phyloP scores from a whole-genome alignment of 2,797 vertebrate genomes.

The Trachurus trachurus region DNA sequence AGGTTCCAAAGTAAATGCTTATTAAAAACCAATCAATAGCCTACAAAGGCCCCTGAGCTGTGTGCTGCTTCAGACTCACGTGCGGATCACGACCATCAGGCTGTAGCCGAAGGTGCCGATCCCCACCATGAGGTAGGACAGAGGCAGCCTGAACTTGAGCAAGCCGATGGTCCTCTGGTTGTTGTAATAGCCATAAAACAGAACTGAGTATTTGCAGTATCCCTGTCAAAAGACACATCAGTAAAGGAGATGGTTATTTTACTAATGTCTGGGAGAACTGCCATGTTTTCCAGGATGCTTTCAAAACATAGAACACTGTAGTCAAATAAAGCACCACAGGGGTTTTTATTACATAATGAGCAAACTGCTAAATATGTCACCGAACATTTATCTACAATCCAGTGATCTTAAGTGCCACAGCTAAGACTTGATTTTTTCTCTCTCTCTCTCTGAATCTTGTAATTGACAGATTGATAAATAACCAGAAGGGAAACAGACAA shows the following conservation, averaged over 20 bases:
- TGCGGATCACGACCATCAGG: constrained; percentile 97
- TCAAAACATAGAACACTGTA: not conserved
- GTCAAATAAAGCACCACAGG: not conserved
- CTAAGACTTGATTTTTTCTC: not conserved
- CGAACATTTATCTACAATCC: not conserved
- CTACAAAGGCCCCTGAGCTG: not conserved
- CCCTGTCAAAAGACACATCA: constrained; percentile 84
- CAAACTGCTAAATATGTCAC: not conserved
- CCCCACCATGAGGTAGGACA: constrained; percentile 98
- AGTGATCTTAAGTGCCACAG: no score
- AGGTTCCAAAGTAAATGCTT: not conserved
- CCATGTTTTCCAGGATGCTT: not conserved
- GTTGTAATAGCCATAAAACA: constrained; percentile 98
- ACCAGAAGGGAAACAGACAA: not conserved
- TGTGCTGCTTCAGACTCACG: constrained; percentile 88
- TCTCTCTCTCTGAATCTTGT: not conserved
- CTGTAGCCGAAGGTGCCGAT: constrained; percentile 97
- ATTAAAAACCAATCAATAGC: not conserved
- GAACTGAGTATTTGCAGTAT: constrained; percentile 95
- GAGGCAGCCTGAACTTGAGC: constrained; percentile 94
- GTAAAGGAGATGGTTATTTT: not conserved
- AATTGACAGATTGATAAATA: not conserved
- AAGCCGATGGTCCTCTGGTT: constrained; percentile 94
- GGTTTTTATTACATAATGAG: not conserved
- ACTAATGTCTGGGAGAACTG: not conserved